A percentile compares a stretch with the other conserved stretches of the same genome.
Evolutionary conservation across 2,888 invertebrate genomes (phyloP).

Genomic region (Prosopocoilus inquinatus): DNA sequence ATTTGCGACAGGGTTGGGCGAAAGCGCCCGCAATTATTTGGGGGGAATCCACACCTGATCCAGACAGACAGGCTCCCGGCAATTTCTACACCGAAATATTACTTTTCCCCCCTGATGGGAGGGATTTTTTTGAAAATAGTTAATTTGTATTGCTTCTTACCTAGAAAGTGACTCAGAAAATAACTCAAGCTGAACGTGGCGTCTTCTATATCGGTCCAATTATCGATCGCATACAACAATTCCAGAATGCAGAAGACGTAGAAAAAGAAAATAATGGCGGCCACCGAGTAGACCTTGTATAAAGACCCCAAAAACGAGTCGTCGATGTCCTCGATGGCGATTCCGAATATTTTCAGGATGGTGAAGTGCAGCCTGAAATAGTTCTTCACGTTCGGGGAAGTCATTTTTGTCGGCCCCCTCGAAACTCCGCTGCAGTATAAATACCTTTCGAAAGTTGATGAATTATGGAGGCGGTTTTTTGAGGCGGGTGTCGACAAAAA

Average conservation of each 20-base stretch:
- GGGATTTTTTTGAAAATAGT: too few species aligned
- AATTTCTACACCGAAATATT: too few species aligned
- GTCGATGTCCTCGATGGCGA: slow-evolving; percentile 1
- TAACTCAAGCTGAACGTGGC: slow-evolving; percentile 9
- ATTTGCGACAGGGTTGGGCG: too few species aligned
- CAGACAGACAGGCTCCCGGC: too few species aligned
- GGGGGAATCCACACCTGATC: too few species aligned
- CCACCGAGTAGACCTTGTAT: slow-evolving; percentile 5
- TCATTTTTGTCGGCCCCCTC: too few species aligned
- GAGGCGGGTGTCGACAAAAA: too few species aligned
- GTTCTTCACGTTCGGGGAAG: background rate
- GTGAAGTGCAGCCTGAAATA: slow-evolving; percentile 10
- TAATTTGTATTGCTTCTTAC: background rate
- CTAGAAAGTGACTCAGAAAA: slow-evolving; percentile 7
- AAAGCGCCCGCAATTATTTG: too few species aligned
- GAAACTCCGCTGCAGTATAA: too few species aligned
- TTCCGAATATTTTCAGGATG: slow-evolving; percentile 4
- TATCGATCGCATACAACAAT: background rate
- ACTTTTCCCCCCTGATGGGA: too few species aligned
- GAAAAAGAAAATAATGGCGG: slow-evolving; percentile 1
- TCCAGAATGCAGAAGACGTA: slow-evolving; percentile 1
- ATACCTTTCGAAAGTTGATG: too few species aligned
- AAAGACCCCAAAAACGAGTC: background rate
- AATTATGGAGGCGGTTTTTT: too few species aligned
- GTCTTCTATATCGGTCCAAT: slow-evolving; percentile 6